Evolutionary conservation across 2,888 invertebrate species (phyloP), one percentile per base, ranked within the genome.

Genomic region (Drosophila lacicola): DNA sequence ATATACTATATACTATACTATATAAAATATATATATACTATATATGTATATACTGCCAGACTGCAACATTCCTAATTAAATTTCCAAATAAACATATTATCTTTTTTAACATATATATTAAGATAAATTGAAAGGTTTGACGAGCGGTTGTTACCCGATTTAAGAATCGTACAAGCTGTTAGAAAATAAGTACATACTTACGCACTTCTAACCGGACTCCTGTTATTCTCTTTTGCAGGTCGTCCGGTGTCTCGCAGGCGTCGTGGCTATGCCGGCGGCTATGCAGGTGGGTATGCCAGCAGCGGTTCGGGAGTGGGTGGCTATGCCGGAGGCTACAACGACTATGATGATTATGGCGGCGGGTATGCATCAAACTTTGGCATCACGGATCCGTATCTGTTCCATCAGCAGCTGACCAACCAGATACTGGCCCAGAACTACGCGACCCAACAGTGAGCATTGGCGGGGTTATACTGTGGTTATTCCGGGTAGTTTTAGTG

Each of bases 321-420:
- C 10, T 78, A 74, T 21, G 47, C 72, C 3, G 80, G 79, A 13
- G 41, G 58, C 55, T 78, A 80, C 41, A 72, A 65, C 37, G 83
- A 88, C 41, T 81, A 80, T 39, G 85, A 82, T 61, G 90, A 85
- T 25, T 80, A 70, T 19, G 61, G 62, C 11, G 74, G 60, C 42
- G 72, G 70, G 34, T 86, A 82, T 65, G 85, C 86, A 4, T 86
- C 91, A 8, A 64, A 84, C 34, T 88, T 84, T 47, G 91, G 90
- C 50, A 91, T 91, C 61, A 79, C 89, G 42, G 91, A 91, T 84
- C 91, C 91, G 33, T 91, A 80, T 37, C 68, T 75, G 13, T 91
- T 91, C 71, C 91, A 91, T 61, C 91, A 91, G 74, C 90, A 90
- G 65, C 64, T 91, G 73, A 91, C 91, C 13, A 82, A 84, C 11